Evolutionary conservation across 1,140 invertebrate species (phyloP).

Genomic region (Bombus ignitus): DNA sequence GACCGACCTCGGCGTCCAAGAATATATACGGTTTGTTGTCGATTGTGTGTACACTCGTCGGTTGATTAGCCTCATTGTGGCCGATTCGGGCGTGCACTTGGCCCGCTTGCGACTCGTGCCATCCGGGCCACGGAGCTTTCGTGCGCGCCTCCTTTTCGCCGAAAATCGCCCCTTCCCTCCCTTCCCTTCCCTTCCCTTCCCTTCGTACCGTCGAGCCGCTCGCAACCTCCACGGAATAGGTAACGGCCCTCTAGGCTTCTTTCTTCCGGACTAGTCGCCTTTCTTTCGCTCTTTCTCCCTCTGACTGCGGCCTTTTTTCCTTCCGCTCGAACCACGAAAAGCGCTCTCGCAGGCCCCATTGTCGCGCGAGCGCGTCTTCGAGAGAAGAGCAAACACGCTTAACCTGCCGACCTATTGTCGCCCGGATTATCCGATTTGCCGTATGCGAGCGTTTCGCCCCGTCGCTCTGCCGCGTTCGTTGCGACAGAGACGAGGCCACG

Average conservation of each 20-base stretch:
- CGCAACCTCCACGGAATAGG: not conserved
- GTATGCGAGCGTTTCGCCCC: constrained; percentile 36
- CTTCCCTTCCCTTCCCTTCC: too few species aligned
- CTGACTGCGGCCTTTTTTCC: not conserved
- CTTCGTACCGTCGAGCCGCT: accelerated
- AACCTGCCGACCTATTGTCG: constrained; percentile 80
- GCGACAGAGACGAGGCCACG: not conserved
- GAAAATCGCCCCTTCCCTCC: not conserved
- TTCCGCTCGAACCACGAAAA: constrained; percentile 71
- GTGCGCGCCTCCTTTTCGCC: constrained; percentile 42
- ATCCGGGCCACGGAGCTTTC: not conserved
- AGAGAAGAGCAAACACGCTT: constrained; percentile 82
- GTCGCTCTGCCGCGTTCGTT: not conserved
- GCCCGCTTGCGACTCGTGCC: constrained; percentile 48
- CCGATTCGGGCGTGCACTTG: constrained; percentile 71
- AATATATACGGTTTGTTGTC: constrained; percentile 76
- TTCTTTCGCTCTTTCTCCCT: not conserved
- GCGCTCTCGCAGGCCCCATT: constrained; percentile 76
- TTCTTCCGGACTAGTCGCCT: not conserved
- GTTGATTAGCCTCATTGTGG: constrained; percentile 80
- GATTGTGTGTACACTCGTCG: constrained; percentile 76
- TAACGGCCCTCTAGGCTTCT: not conserved
- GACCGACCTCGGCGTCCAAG: not conserved
- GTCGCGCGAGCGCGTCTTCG: constrained; percentile 77
- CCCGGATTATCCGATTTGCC: constrained; percentile 80